Base-by-base conservation (phyloP, 30 jellyfish, hydroid and myxozoan species). In the Aurelia sp. region DNA sequence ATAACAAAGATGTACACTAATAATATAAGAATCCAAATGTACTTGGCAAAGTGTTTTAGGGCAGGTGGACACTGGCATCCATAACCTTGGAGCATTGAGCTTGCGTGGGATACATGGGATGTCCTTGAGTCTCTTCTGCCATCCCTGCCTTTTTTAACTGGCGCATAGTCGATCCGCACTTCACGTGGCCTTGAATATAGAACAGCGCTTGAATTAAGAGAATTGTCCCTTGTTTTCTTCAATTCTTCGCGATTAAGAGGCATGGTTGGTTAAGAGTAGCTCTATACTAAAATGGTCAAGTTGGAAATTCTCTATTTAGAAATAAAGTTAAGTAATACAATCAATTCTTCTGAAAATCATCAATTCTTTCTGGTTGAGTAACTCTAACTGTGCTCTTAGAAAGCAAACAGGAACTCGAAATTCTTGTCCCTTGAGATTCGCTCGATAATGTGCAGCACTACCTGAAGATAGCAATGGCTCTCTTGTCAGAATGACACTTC, bases 61-160 rank as follows among this genome's bases (percentile, higher is more conserved):
- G 93, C 90, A 4, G 74, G 81, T 5, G 98, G 98, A 51, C 96
- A 87, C 22, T 82, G 90, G 59, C 98, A 92, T 4, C 92, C 92
- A 67, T 88, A 88, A 38, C 92, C 92, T 66, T 92, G 92, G 16
- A 84, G 50, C 88, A 84, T 72, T 3, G 93, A 84, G 63, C 93
- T 84, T 53, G 93, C 88, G 77, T 84, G 93, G 6, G 93, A 84
- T 19, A 72, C 41, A 63, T 88, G 89, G 38, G 87, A 72, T 12
- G 81, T 84, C n/a, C 93, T 71, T 62, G 93, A 77, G 40, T 74
- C 88, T 40, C 90, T 60, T 33, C 91, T 70, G 6, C 88, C 38
- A 27, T 78, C 90, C 27, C 89, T 81, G 17, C 72, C 91, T 35
- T 78, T 77, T 51, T 78, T 78, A 24, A 78, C 91, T 33, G 91